A percentile compares a stretch with the other conserved stretches of the same genome.
Evolutionary conservation across 2,888 invertebrate genomes (phyloP).

Genomic region (Bombyx huttoni): DNA sequence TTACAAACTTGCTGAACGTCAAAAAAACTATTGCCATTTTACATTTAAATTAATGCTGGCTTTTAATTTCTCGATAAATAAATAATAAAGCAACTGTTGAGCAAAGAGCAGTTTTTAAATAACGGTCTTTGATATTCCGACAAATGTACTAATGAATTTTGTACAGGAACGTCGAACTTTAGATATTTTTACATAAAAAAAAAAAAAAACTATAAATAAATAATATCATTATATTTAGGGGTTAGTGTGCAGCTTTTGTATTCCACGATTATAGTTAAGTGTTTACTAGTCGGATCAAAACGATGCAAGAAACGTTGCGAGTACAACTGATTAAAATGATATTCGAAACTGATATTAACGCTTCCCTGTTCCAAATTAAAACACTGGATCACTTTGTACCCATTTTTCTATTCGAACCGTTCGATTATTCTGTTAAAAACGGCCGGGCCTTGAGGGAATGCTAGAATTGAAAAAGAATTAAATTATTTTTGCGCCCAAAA

Average conservation of each 20-base stretch:
- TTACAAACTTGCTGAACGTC: too few species aligned
- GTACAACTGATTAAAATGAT: conserved; percentile 34
- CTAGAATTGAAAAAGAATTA: conserved; percentile 20
- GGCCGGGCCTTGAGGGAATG: conserved; percentile 23
- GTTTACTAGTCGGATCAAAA: conserved; percentile 45
- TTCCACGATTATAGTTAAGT: conserved; percentile 41
- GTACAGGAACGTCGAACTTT: conserved; percentile 49
- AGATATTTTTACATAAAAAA: conserved; percentile 52
- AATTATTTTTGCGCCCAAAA: background rate
- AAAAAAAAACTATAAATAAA: conserved; percentile 33
- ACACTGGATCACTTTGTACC: conserved; percentile 22
- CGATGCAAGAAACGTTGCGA: conserved; percentile 38
- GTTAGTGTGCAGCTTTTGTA: conserved; percentile 53
- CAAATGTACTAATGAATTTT: conserved; percentile 40
- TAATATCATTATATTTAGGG: conserved; percentile 22
- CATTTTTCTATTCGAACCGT: conserved; percentile 1
- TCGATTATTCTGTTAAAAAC: conserved; percentile 11
- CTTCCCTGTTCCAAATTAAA: conserved; percentile 22
- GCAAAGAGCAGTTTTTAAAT: too few species aligned
- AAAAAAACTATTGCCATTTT: too few species aligned
- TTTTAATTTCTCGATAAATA: too few species aligned
- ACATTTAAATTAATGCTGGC: too few species aligned
- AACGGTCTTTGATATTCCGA: background rate
- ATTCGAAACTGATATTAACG: conserved; percentile 38
- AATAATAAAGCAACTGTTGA: too few species aligned